phyloP scores from a whole-genome alignment of 1,140 invertebrate species.

The Cydia fagiglandana region DNA sequence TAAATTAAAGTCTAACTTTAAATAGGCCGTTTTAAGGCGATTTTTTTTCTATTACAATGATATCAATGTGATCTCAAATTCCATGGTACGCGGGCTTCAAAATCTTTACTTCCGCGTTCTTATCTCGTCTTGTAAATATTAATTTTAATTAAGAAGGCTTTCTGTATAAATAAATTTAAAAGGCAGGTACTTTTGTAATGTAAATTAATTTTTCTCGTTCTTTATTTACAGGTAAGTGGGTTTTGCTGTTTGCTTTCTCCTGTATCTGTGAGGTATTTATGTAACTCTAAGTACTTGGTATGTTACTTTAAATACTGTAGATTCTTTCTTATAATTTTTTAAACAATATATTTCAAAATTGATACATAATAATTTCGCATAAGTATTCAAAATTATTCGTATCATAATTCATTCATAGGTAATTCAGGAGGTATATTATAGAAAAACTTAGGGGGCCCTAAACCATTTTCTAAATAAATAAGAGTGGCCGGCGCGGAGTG shows the following conservation, averaged over 20 bases:
- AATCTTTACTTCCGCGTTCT: constrained; percentile 37
- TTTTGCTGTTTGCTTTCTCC: constrained; percentile 53
- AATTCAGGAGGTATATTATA: background rate
- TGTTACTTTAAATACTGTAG: too few species aligned
- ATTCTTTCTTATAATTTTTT: too few species aligned
- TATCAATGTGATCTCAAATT: background rate
- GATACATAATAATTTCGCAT: too few species aligned
- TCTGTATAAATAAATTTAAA: constrained; percentile 72
- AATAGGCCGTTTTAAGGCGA: background rate
- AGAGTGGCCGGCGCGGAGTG: constrained; percentile 19
- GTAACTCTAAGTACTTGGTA: background rate
- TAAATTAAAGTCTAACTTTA: background rate
- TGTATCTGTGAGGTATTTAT: background rate
- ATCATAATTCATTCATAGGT: too few species aligned
- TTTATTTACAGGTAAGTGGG: constrained; percentile 73
- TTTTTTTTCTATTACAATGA: background rate
- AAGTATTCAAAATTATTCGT: too few species aligned
- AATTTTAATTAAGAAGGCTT: constrained; percentile 73
- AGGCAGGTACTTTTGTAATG: constrained; percentile 63
- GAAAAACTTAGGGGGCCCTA: background rate
- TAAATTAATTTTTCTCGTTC: constrained; percentile 61
- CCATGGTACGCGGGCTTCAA: constrained; percentile 30
- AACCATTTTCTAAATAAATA: constrained; percentile 28
- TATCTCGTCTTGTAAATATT: constrained; percentile 69
- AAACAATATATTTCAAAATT: background rate